Conservation (phyloP, 2,113 vertebrate species). For the Podarcis muralis region DNA sequence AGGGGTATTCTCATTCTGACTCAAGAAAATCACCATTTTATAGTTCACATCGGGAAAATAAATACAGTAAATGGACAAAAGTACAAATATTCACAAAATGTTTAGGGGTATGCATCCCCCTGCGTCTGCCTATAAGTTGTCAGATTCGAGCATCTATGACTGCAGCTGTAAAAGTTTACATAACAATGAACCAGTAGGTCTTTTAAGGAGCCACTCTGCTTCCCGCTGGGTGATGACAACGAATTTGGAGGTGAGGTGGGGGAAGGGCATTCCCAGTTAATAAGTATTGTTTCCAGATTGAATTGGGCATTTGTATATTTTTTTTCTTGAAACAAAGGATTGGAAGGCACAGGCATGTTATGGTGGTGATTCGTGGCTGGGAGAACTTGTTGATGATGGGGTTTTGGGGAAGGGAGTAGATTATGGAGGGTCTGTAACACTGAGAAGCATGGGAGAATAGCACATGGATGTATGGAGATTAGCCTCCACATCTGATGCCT, state of each 20-base stretch:
- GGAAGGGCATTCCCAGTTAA: neutral
- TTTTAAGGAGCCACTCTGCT: neutral
- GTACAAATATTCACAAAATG: no score
- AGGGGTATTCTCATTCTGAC: no score
- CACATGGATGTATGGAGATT: neutral
- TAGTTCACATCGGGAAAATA: no score
- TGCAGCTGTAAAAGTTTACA: neutral
- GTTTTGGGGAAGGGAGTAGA: neutral
- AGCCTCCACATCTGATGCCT: no score
- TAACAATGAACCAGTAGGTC: no score
- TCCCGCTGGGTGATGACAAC: neutral
- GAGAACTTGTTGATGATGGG: neutral
- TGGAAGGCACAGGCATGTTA: neutral
- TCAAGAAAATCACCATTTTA: no score
- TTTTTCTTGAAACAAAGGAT: neutral
- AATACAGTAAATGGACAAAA: no score
- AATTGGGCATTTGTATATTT: neutral
- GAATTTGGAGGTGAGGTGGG: neutral
- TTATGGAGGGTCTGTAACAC: neutral
- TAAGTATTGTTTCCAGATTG: neutral
- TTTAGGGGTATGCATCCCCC: no score
- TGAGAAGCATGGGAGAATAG: neutral
- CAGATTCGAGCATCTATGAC: neutral
- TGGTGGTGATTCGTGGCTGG: neutral
- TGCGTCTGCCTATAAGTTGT: neutral